Percentiles rank a stretch among this genome's conserved stretches.
phyloP scores from a whole-genome alignment of 1,140 invertebrate genomes.

The Mya arenaria region DNA sequence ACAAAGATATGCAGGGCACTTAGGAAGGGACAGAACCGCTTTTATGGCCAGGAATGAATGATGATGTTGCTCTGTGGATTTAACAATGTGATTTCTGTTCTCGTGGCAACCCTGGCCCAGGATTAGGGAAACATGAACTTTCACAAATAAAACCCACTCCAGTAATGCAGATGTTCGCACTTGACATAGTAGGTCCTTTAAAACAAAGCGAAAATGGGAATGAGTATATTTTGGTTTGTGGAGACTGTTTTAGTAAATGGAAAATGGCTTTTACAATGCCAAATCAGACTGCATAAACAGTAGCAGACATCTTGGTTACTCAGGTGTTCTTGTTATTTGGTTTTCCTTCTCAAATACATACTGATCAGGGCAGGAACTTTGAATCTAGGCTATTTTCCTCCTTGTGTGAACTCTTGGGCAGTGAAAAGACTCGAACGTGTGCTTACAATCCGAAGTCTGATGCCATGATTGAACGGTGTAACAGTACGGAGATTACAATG shows the following conservation, averaged over 20 bases:
- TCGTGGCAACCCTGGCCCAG: conserved; percentile 43
- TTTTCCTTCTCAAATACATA: conserved; percentile 54
- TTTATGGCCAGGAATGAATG: conserved; percentile 56
- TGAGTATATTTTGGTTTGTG: conserved; percentile 69
- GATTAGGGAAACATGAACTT: conserved; percentile 33
- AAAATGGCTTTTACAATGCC: conserved; percentile 61
- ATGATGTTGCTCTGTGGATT: conserved; percentile 51
- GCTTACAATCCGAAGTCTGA: conserved; percentile 76
- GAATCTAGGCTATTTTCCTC: conserved; percentile 44
- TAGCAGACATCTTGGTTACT: conserved; percentile 60
- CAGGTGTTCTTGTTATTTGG: conserved; percentile 57
- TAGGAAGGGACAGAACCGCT: conserved; percentile 57
- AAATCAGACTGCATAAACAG: conserved; percentile 62
- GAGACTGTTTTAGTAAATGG: conserved; percentile 69
- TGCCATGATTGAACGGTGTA: conserved; percentile 73
- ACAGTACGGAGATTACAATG: conserved; percentile 66
- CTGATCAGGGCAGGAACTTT: conserved; percentile 60
- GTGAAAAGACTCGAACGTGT: conserved; percentile 65
- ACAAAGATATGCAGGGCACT: conserved; percentile 46
- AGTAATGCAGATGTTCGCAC: conserved; percentile 38
- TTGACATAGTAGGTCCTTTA: conserved; percentile 57
- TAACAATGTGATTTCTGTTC: conserved; percentile 61
- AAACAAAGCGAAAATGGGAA: conserved; percentile 56
- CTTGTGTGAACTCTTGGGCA: conserved; percentile 49
- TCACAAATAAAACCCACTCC: conserved; percentile 9